These are phyloP conservation scores for Aphidius ervi DNA, from an alignment of 1,140 invertebrate genomes.

Conservation along the genomic window DNA sequence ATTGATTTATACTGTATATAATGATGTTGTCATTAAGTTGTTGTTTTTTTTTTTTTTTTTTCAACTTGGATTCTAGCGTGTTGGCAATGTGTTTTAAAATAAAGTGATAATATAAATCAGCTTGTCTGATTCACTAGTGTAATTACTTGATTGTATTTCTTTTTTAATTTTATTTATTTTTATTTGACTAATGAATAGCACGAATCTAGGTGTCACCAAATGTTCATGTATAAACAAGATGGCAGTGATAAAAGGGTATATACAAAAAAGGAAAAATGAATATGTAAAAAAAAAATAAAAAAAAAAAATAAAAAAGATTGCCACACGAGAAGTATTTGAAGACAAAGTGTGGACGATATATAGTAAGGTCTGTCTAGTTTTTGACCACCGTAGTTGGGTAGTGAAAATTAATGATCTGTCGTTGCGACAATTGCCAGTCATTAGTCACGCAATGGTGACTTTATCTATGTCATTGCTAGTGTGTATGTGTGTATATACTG, in stretches of 20 bases:
- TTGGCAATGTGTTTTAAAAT: no score
- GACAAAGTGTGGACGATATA: conserved; percentile 26
- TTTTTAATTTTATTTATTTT: no score
- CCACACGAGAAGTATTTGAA: conserved; percentile 17
- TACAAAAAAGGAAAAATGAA: not conserved
- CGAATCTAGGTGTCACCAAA: conserved; percentile 5
- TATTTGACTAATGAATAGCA: conserved; percentile 5
- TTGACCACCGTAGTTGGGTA: conserved; percentile 27
- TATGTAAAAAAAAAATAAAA: not conserved
- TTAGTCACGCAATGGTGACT: conserved; percentile 28
- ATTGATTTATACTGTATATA: no score
- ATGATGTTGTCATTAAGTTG: no score
- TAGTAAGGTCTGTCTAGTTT: conserved; percentile 3
- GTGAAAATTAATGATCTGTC: conserved; percentile 36
- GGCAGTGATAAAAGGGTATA: not conserved
- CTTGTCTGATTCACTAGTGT: not conserved
- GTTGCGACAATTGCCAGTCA: conserved; percentile 35
- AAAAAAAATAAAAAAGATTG: not conserved
- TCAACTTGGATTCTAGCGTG: no score
- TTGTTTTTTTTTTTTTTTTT: no score
- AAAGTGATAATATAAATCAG: conserved; percentile 9
- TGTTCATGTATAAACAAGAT: conserved; percentile 8
- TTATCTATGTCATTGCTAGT: conserved; percentile 13
- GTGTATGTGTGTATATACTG: conserved; percentile 5
- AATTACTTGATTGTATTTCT: conserved; percentile 16